Base-by-base conservation (phyloP, 2,888 invertebrate species). In the Halocaridina rubra region DNA sequence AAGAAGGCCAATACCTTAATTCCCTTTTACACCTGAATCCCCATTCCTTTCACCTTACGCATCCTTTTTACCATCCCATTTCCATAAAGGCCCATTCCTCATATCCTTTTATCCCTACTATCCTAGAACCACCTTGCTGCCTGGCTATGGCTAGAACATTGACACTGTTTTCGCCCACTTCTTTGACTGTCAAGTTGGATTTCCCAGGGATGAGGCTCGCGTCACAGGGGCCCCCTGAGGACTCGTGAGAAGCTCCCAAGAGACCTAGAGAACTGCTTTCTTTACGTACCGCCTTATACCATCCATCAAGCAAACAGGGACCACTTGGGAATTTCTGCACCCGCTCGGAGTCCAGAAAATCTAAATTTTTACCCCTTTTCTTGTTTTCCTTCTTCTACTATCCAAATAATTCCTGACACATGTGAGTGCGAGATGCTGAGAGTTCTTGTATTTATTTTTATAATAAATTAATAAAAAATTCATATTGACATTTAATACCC, bases 191-290 rank as follows among this genome's bases (percentile, higher is more conserved):
- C 46, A 16, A 30, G 22, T 61, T 80, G 19, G 61, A 39, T 46
- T 5, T 67, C 61, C 24, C 46, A 22, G 67, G 76, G 81, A n/a
- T 2, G 53, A n/a, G 7, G 33, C 80, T 61, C 67, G 10, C 33
- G 19, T 53, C 32, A 22, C 67, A 30, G 57, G 81, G 57, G 22
- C 64, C 67, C 57, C 75, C 33, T 22, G 19, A 67, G 57, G 81
- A 64, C 64, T 74, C 74, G 69, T 80, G 79, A 77, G 80, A 78
- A 81, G 80, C 77, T 81, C 84, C 84, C 81, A 84, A 81, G 81
- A 74, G 76, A 53, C 79, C 86, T 80, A 86, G 86, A 86, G 86
- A 81, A 86, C 84, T 84, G 84, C 80, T 86, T 86, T 86, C 86
- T 84, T 86, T 84, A 84, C 84, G 81, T 84, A 86, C 86, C 82